These are phyloP conservation scores for Polyommatus icarus DNA, from an alignment of 2,888 invertebrate genomes.

Conservation along the genomic window DNA sequence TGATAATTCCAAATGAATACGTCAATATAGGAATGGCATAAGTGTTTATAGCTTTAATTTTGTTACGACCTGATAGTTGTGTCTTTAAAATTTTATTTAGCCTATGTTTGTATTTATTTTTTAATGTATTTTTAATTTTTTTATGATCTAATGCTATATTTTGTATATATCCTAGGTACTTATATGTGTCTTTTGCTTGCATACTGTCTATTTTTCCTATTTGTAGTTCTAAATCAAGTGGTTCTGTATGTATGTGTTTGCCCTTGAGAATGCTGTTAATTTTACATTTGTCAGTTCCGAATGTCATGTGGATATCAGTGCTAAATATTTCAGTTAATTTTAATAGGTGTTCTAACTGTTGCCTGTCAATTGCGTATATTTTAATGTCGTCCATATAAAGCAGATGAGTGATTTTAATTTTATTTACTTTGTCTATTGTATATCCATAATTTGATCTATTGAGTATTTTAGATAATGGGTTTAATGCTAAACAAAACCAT, in stretches of 20 bases:
- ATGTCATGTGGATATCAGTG: slow-evolving; percentile 34
- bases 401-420: too few relatives aligned
- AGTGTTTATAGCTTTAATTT: slow-evolving; percentile 31
- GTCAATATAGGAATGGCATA: slow-evolving; percentile 33
- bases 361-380: too few relatives aligned
- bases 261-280: slow-evolving; percentile 30
- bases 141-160: slow-evolving; percentile 3
- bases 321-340: too few relatives aligned
- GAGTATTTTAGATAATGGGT: too few relatives aligned
- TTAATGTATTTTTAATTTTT: slow-evolving; percentile 24
- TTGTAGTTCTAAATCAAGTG: slow-evolving; percentile 6
- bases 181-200: slow-evolving; percentile 20
- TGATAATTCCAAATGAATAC: too few relatives aligned
- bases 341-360: too few relatives aligned
- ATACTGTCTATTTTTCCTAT: slow-evolving; percentile 11
- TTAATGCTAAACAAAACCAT: too few relatives aligned
- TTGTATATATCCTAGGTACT: slow-evolving; percentile 23
- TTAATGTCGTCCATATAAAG: too few relatives aligned
- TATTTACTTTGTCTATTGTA: too few relatives aligned
- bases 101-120: slow-evolving; percentile 6
- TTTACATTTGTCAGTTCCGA: slow-evolving; percentile 36
- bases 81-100: slow-evolving; percentile 21
- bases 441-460: too few relatives aligned
- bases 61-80: slow-evolving; percentile 13
- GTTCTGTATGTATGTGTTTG: neutral